These are phyloP conservation scores for Falco naumanni DNA, from an alignment of 2,797 vertebrate species.

Conservation along the genomic window DNA sequence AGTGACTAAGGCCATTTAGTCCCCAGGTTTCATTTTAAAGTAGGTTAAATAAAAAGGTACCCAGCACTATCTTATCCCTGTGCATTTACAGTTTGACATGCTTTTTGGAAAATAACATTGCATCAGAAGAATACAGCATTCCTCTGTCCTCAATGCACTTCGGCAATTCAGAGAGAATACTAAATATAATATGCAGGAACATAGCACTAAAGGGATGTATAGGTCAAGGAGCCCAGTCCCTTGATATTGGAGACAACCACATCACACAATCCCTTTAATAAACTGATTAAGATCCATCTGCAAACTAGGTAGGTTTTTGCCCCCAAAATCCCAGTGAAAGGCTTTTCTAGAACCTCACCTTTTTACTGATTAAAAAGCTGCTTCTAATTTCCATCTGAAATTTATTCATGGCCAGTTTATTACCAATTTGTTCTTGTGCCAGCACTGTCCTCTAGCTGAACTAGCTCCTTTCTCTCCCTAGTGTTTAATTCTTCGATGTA, in stretches of 20 bases:
- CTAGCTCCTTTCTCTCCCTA: slow-evolving; percentile 37
- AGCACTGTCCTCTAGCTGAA: slow-evolving; percentile 64
- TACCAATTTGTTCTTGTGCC: slow-evolving; percentile 55
- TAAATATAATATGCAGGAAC: neutral
- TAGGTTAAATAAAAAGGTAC: slow-evolving; percentile 34
- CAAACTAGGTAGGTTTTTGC: slow-evolving; percentile 2
- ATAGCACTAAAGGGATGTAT: neutral
- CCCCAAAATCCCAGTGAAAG: slow-evolving; percentile 53
- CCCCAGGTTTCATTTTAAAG: neutral
- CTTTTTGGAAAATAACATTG: neutral
- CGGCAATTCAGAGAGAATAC: neutral
- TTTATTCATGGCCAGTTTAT: slow-evolving; percentile 58
- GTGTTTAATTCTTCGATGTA: slow-evolving; percentile 26
- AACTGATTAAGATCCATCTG: slow-evolving; percentile 44
- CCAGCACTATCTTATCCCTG: neutral
- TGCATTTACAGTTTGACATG: neutral
- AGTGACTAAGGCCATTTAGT: slow-evolving; percentile 25
- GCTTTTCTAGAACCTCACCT: slow-evolving; percentile 34
- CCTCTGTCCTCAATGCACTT: neutral
- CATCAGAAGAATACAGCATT: neutral
- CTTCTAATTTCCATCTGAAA: slow-evolving; percentile 65
- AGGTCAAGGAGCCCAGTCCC: slow-evolving; percentile 24
- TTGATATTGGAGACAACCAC: neutral
- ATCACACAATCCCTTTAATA: slow-evolving; percentile 36
- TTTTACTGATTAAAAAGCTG: slow-evolving; percentile 58